These are phyloP conservation scores for Oxycera nigricornis DNA, from an alignment of 2,888 invertebrate species.

Conservation along the genomic window DNA sequence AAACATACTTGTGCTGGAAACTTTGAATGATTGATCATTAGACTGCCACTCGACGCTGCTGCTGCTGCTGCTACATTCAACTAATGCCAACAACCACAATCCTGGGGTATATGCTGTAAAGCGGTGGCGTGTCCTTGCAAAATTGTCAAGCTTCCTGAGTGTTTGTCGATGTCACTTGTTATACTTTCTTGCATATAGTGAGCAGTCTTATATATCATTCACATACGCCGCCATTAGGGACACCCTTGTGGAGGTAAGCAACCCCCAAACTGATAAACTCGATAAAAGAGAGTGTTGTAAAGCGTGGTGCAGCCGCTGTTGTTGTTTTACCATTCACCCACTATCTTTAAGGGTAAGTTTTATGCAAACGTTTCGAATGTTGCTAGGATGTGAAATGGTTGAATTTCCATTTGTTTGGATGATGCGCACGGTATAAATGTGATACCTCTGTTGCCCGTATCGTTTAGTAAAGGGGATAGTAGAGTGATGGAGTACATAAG, in stretches of 20 bases:
- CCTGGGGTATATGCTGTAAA: no score
- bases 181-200: neutral
- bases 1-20: neutral
- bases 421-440: neutral
- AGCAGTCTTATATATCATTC: no score
- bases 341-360: neutral
- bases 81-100: neutral
- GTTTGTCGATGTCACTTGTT: slow-evolving; percentile 9
- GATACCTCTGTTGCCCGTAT: neutral
- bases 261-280: neutral
- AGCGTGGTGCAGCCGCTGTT: neutral
- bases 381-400: slow-evolving; percentile 12
- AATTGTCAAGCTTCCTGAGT: neutral
- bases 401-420: slow-evolving; percentile 31
- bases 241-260: neutral
- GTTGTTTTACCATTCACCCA: neutral
- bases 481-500: neutral
- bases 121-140: neutral
- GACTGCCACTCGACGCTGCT: neutral
- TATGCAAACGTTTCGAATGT: slow-evolving; percentile 26
- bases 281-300: neutral
- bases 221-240: neutral
- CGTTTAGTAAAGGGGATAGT: neutral
- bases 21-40: slow-evolving; percentile 24
- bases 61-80: neutral